Conservation (phyloP, 2,888 invertebrate species). For the Dilophus febrilis region DNA sequence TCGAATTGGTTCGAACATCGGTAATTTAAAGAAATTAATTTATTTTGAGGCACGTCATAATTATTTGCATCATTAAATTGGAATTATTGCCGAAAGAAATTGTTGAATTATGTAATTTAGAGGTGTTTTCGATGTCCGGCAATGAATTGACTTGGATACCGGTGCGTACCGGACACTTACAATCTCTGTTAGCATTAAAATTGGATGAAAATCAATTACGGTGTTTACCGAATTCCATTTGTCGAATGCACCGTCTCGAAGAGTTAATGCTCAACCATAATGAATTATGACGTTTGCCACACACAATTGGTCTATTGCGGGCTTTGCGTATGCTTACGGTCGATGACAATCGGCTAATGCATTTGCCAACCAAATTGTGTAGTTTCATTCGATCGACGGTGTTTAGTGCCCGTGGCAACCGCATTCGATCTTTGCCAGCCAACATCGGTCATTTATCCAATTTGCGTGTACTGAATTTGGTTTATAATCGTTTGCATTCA, state of each 20-base stretch:
- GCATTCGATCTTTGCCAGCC: slow-evolving; percentile 63
- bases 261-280: slow-evolving; percentile 73
- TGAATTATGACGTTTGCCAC: slow-evolving; percentile 61
- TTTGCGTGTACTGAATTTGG: slow-evolving; percentile 71
- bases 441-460: slow-evolving; percentile 77
- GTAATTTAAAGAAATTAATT: slow-evolving; percentile 49
- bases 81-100: slow-evolving; percentile 68
- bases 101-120: slow-evolving; percentile 58
- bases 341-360: slow-evolving; percentile 70
- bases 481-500: slow-evolving; percentile 65
- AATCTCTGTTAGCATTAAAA: slow-evolving; percentile 66
- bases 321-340: slow-evolving; percentile 75
- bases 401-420: slow-evolving; percentile 68
- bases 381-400: slow-evolving; percentile 72
- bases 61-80: slow-evolving; percentile 55
- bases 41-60: slow-evolving; percentile 73
- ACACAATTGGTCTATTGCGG: slow-evolving; percentile 69
- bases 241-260: slow-evolving; percentile 63
- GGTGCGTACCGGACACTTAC: slow-evolving; percentile 58
- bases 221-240: slow-evolving; percentile 67
- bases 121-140: slow-evolving; percentile 61
- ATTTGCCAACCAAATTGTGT: slow-evolving; percentile 74
- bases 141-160: slow-evolving; percentile 65
- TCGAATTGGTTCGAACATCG: slow-evolving; percentile 43
- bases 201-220: slow-evolving; percentile 75